phyloP scores from a whole-genome alignment of 2,113 vertebrate species.

The Trogon surrucura region DNA sequence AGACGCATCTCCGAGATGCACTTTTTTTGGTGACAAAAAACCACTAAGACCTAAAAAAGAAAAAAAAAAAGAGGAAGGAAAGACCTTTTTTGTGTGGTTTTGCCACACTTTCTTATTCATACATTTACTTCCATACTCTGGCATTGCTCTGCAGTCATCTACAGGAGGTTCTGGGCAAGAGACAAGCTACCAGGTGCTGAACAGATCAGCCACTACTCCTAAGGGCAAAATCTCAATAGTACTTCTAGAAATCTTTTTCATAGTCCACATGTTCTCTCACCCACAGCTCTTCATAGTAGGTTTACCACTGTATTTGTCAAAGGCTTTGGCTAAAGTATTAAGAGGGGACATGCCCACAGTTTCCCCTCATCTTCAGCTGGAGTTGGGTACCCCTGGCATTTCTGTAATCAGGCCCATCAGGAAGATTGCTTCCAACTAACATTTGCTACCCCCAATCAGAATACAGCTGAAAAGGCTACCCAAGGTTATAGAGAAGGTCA shows the following conservation, averaged over 20 bases:
- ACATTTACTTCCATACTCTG: background rate
- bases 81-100: background rate
- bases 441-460: slow-evolving; percentile 16
- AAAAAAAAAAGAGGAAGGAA: background rate
- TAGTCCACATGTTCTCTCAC: background rate
- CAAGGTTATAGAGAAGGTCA: slow-evolving; percentile 57
- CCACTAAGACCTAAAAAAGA: background rate
- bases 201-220: background rate
- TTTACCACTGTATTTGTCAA: background rate
- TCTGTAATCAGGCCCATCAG: background rate
- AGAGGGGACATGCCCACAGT: background rate
- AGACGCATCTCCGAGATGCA: background rate
- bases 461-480: slow-evolving; percentile 39
- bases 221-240: background rate
- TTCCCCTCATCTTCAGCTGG: background rate
- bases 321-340: background rate
- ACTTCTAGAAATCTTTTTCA: background rate
- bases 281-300: background rate
- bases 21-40: background rate
- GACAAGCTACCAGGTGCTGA: background rate
- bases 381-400: background rate
- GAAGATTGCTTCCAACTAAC: slow-evolving; percentile 13
- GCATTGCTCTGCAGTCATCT: background rate
- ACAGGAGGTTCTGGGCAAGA: background rate
- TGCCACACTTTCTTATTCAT: background rate